Base-by-base conservation (phyloP, 1,140 invertebrate genomes). In the Pomacea maculata region DNA sequence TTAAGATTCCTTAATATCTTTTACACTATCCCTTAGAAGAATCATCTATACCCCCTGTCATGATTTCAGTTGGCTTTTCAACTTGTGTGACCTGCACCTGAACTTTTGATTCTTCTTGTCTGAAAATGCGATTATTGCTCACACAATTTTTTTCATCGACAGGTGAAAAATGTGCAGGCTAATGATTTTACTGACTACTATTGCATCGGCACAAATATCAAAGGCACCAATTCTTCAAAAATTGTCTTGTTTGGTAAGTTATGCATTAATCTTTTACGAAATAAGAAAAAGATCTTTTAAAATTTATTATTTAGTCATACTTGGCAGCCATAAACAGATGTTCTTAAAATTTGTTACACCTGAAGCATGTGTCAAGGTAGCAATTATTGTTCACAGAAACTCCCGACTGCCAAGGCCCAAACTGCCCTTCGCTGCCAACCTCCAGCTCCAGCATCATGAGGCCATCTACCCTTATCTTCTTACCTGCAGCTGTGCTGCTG, bases 161-260 rank as follows among this genome's bases (percentile, higher is more conserved):
- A 84, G 79, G 81, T 86, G 25, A 87, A 86, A 57, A 88, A 86
- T 70, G 86, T 90, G 8, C 86, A 88, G 75, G 88, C 86, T n/a
- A 88, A 88, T 73, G 88, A 90, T 80, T 90, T 83, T 80, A 86
- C 86, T 9, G 78, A 82, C 61, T 89, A 88, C 76, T 84, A 81
- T 65, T 90, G 89, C 81, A 83, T 85, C 11, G 88, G 83, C 15
- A 78, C 70, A 12, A 90, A 90, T 75, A 83, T 61, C 25, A 83
- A 83, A 54, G 88, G 88, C 0, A 65, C 11, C 8, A 54, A 67
- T 25, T 25, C 80, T 17, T 81, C 85, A 10, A 84, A 71, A 21
- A 86, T 89, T 72, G 61, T 57, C 19, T 77, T 89, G 19, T 89
- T 87, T 84, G 87, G 88, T 89, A 82, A 84, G 88, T 83, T 9